These are phyloP conservation scores for Apocrypta bakeri DNA, from an alignment of 1,140 invertebrate species.

Conservation along the genomic window DNA sequence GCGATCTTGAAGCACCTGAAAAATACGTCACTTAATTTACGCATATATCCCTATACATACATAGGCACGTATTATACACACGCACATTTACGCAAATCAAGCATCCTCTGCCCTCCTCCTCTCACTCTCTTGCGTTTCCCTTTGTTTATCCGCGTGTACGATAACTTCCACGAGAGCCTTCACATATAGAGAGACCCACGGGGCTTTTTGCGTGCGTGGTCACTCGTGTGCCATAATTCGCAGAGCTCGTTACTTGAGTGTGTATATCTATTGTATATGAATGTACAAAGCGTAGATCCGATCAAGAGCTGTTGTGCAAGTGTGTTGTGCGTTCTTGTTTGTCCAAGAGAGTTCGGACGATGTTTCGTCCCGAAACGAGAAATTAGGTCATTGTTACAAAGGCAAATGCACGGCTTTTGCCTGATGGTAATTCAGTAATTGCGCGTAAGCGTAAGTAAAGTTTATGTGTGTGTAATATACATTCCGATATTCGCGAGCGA, in stretches of 20 bases:
- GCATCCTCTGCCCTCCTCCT: too few species aligned
- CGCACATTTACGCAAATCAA: too few species aligned
- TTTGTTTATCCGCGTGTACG: neutral
- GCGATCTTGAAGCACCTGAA: too few species aligned
- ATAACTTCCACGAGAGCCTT: neutral
- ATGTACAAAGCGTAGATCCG: neutral
- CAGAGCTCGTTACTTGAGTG: neutral
- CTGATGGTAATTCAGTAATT: too few species aligned
- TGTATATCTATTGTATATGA: neutral
- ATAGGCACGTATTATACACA: too few species aligned
- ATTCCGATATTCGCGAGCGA: neutral
- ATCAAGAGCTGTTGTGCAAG: neutral
- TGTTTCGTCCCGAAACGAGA: neutral
- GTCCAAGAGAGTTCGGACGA: neutral
- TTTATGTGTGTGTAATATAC: neutral
- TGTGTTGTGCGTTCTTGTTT: neutral
- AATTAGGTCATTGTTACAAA: neutral
- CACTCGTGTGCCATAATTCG: neutral
- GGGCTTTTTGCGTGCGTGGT: too few species aligned
- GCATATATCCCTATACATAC: too few species aligned
- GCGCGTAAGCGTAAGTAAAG: too few species aligned
- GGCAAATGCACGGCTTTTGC: too few species aligned
- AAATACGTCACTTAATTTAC: too few species aligned
- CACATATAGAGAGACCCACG: too few species aligned
- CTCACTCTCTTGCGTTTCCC: too few species aligned